Percentiles rank a stretch among this genome's conserved stretches.
Evolutionary conservation across 2,797 vertebrate species (phyloP).

Genomic region (Pseudotriccus pelzelni): DNA sequence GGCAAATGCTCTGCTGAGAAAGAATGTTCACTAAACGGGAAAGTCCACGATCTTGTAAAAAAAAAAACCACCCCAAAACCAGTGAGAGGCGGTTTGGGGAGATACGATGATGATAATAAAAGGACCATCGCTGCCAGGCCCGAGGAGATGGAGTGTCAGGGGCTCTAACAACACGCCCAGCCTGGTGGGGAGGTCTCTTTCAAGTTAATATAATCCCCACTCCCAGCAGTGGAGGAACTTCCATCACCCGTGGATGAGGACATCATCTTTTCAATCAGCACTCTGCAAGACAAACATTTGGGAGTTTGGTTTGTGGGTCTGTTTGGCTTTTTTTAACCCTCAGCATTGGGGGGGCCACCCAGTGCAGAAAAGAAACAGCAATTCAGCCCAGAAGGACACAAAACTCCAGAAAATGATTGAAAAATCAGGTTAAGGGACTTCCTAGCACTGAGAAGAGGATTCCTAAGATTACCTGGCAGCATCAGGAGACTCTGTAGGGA

Average conservation of each 20-base stretch:
- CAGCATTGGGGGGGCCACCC: not conserved
- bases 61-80: not conserved
- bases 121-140: not conserved
- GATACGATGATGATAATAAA: not conserved
- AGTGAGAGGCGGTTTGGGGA: not conserved
- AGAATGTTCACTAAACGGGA: not conserved
- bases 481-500: not conserved
- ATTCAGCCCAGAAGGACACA: not conserved
- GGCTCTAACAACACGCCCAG: constrained; percentile 75
- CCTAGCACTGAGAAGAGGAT: not conserved
- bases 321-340: not conserved
- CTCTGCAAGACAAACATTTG: constrained; percentile 47
- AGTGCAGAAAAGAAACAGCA: not conserved
- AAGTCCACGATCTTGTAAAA: not conserved
- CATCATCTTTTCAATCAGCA: constrained; percentile 83
- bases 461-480: not conserved
- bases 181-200: constrained; percentile 62
- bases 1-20: not conserved
- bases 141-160: not conserved
- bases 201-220: constrained; percentile 78
- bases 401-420: not conserved
- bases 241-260: constrained; percentile 57
- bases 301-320: not conserved
- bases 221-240: constrained; percentile 50
- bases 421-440: not conserved